These are phyloP conservation scores for Pterocles burchelli DNA, from an alignment of 2,113 vertebrate species.

Conservation along the genomic window DNA sequence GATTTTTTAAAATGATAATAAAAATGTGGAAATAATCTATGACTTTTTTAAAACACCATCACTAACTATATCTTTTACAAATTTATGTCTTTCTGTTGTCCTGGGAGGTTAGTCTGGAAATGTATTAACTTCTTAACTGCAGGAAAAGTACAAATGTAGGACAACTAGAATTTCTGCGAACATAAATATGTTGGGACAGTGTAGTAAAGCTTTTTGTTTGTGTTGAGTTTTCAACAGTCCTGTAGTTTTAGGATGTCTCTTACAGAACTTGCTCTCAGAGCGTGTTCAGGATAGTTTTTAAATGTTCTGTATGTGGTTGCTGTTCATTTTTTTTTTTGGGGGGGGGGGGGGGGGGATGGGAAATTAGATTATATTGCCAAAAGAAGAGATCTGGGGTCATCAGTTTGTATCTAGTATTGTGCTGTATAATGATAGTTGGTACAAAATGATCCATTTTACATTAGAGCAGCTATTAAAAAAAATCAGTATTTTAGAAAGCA, in stretches of 20 bases:
- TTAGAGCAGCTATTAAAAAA: neutral
- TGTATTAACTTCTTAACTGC: neutral
- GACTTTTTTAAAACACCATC: neutral
- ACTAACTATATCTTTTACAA: neutral
- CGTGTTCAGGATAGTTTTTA: neutral
- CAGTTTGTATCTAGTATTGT: neutral
- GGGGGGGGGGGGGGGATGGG: no score
- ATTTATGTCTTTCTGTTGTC: neutral
- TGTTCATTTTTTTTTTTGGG: no score
- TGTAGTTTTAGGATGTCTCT: neutral
- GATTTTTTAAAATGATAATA: neutral
- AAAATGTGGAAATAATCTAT: neutral
- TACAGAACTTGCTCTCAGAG: neutral
- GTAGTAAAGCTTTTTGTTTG: neutral
- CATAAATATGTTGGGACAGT: neutral
- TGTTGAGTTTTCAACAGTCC: neutral
- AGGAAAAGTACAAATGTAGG: neutral
- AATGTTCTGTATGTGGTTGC: accelerated
- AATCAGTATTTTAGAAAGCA: neutral
- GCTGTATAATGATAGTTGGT: neutral
- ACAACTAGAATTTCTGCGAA: neutral
- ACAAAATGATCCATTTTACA: neutral
- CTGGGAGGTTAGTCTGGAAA: neutral
- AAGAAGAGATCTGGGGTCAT: neutral
- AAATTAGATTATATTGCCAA: neutral